Percentiles rank a stretch among this genome's conserved stretches.
These are phyloP conservation scores for Sebastes kiyomatsui DNA, from an alignment of 2,797 vertebrate species.

Conservation along the genomic window DNA sequence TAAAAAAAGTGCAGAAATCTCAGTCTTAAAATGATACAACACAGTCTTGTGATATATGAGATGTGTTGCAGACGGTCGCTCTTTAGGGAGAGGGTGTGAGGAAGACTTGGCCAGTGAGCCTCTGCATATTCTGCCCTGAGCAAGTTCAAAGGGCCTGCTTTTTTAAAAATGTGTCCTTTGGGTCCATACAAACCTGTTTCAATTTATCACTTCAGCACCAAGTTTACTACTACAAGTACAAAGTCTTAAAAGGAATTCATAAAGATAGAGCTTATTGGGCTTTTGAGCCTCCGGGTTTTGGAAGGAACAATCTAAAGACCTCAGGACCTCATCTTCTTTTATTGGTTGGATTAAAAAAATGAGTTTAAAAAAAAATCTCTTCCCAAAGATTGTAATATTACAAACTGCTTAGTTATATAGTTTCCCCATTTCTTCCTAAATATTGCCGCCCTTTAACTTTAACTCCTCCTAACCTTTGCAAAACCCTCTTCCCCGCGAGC, in stretches of 20 bases:
- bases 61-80: background rate
- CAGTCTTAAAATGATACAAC: background rate
- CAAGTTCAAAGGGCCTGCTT: background rate
- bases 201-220: background rate
- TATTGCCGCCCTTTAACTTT: slow-evolving; percentile 8
- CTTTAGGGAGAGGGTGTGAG: slow-evolving; percentile 34
- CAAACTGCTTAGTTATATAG: background rate
- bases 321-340: background rate
- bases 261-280: background rate
- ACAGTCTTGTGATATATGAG: background rate
- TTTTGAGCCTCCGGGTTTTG: slow-evolving; percentile 5
- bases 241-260: background rate
- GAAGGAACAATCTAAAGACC: background rate
- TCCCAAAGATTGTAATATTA: background rate
- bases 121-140: background rate
- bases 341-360: background rate
- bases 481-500: slow-evolving; percentile 14
- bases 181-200: background rate
- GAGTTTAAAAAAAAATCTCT: background rate
- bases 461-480: slow-evolving; percentile 3
- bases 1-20: slow-evolving; percentile 3
- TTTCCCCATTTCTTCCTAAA: slow-evolving; percentile 5
- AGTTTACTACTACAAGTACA: background rate
- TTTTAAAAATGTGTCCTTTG: background rate
- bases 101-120: background rate